Percentiles rank a stretch among this genome's conserved stretches.
Conservation (phyloP, 2,888 invertebrate genomes). For the Dolichomitus sp. region DNA sequence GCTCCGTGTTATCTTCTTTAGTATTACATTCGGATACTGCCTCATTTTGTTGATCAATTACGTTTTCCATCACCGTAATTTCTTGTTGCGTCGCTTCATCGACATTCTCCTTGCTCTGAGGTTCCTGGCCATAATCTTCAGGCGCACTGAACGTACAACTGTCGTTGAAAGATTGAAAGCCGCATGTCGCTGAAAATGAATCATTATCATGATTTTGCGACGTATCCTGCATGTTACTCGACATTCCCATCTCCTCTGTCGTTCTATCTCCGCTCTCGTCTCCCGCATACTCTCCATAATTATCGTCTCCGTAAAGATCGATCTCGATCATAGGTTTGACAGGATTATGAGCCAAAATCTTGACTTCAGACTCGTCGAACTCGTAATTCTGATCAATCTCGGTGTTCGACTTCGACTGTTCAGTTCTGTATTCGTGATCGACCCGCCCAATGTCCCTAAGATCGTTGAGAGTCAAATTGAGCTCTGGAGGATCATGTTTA, state of each 20-base stretch:
- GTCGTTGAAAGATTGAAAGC: neutral
- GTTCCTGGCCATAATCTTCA: neutral
- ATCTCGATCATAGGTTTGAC: slow-evolving; percentile 53
- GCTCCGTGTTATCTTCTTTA: neutral
- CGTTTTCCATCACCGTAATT: neutral
- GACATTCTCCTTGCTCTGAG: neutral
- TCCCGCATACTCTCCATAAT: slow-evolving; percentile 15
- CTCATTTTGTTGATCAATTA: neutral
- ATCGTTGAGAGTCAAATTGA: slow-evolving; percentile 78
- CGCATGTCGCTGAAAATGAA: neutral
- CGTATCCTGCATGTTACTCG: neutral
- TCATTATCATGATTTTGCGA: neutral
- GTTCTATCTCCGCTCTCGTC: neutral
- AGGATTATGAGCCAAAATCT: slow-evolving; percentile 49
- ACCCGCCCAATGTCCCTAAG: slow-evolving; percentile 81
- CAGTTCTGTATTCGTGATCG: slow-evolving; percentile 72
- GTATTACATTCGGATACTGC: neutral
- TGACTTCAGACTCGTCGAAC: slow-evolving; percentile 48
- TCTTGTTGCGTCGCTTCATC: neutral
- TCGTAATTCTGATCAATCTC: neutral
- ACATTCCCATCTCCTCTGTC: neutral
- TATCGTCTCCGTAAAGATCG: slow-evolving; percentile 39
- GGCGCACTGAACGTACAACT: neutral
- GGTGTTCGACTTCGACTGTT: neutral
- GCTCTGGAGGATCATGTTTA: slow-evolving; percentile 79